Conservation (phyloP, 2,113 vertebrate genomes). For the Mohoua ochrocephala region DNA sequence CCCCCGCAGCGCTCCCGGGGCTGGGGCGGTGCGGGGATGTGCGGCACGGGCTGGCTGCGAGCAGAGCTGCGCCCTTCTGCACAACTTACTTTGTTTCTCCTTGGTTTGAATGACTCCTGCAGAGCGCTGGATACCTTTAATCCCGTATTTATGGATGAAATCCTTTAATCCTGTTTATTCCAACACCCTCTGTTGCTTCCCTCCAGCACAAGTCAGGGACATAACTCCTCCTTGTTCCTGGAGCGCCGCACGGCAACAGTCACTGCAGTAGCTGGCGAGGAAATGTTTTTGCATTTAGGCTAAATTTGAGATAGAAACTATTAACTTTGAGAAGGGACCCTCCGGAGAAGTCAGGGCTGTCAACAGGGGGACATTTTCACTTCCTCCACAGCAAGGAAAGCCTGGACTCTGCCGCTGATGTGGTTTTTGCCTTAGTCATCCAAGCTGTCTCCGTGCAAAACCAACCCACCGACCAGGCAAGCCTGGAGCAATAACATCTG, state of each 20-base stretch:
- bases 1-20: fast-evolving
- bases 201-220: background rate
- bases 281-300: background rate
- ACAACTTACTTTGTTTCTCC: constrained; percentile 20
- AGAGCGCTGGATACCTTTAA: constrained; percentile 23
- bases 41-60: background rate
- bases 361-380: background rate
- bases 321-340: background rate
- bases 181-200: constrained; percentile 31
- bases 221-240: constrained; percentile 7
- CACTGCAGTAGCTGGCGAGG: background rate
- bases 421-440: constrained; percentile 62
- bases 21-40: background rate
- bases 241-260: background rate
- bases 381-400: background rate
- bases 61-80: background rate
- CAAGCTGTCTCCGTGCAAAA: constrained; percentile 19
- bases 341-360: background rate
- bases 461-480: constrained; percentile 10
- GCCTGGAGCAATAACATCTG: constrained; percentile 3
- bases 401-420: background rate
- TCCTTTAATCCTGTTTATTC: constrained; percentile 55
- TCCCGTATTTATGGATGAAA: constrained; percentile 1
- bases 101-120: constrained; percentile 21
- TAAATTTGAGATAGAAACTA: background rate